A percentile compares a stretch with the other conserved stretches of the same genome.
phyloP scores from a whole-genome alignment of 2,888 invertebrate genomes.

The Heliconius erato region DNA sequence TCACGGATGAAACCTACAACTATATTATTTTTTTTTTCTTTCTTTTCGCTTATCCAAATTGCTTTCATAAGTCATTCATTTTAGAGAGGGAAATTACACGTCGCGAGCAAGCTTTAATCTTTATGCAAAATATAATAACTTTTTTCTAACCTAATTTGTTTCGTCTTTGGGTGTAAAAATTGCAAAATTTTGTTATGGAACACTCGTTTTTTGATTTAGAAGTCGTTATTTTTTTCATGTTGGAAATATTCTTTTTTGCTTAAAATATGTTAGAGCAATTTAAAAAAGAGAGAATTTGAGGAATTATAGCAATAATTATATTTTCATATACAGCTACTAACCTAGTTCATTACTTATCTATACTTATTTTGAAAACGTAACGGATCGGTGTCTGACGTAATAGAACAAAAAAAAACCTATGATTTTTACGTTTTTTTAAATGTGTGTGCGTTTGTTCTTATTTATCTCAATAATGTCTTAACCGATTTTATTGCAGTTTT shows the following conservation, averaged over 20 bases:
- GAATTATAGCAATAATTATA: no score
- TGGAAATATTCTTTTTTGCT: not conserved
- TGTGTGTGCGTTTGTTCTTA: no score
- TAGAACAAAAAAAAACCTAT: no score
- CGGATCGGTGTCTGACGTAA: no score
- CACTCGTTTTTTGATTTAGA: conserved; percentile 4
- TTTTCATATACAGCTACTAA: not conserved
- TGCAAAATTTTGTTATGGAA: not conserved
- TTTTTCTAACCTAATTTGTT: conserved; percentile 25
- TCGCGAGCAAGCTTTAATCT: conserved; percentile 28
- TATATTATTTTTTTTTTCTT: no score
- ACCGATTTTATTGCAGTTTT: no score
- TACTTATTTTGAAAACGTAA: no score
- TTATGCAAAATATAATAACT: conserved; percentile 14
- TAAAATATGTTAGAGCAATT: not conserved
- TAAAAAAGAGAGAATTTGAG: no score
- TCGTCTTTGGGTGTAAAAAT: conserved; percentile 13
- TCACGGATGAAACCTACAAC: not conserved
- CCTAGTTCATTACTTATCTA: no score
- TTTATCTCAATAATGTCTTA: no score
- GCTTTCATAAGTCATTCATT: conserved; percentile 33
- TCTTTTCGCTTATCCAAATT: conserved; percentile 33
- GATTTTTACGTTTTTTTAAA: no score
- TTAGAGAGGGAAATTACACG: conserved; percentile 9
- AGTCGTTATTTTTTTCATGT: not conserved